Evolutionary conservation across 2,888 invertebrate species (phyloP).

Genomic region (Hirtodrosophila histrioides): DNA sequence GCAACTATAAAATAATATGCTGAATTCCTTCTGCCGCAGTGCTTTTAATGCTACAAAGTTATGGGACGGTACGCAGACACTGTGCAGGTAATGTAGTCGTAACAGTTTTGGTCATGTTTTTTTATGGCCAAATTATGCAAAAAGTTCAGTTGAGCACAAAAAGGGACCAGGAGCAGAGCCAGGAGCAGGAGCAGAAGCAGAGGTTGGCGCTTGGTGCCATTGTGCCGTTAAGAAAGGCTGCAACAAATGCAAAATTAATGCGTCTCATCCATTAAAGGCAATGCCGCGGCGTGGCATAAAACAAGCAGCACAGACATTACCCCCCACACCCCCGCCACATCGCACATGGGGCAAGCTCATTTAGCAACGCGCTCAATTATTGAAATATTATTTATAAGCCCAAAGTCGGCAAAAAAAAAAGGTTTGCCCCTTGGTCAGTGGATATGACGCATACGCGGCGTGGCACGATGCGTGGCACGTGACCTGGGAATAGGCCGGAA

Average conservation of each 20-base stretch:
- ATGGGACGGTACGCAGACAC: slow-evolving; percentile 9
- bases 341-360: slow-evolving; percentile 31
- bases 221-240: slow-evolving; percentile 46
- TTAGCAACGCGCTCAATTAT: slow-evolving; percentile 69
- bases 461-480: slow-evolving; percentile 56
- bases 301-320: slow-evolving; percentile 30
- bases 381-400: slow-evolving; percentile 78
- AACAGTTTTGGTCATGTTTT: slow-evolving; percentile 63
- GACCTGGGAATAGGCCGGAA: slow-evolving; percentile 36
- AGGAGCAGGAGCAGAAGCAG: no score
- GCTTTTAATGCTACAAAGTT: slow-evolving; percentile 9
- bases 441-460: slow-evolving; percentile 55
- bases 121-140: slow-evolving; percentile 75
- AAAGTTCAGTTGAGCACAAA: slow-evolving; percentile 54
- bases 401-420: not conserved
- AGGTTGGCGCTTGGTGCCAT: not conserved
- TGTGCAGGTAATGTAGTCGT: slow-evolving; percentile 58
- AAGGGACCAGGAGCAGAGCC: slow-evolving; percentile 1
- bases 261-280: slow-evolving; percentile 30
- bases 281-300: slow-evolving; percentile 11
- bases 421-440: slow-evolving; percentile 34
- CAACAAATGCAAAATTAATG: slow-evolving; percentile 77
- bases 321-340: slow-evolving; percentile 11
- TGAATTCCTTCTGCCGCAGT: not conserved
- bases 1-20: not conserved